Evolutionary conservation across 2,888 invertebrate genomes (phyloP), one percentile per base, ranked within the genome.

Genomic region (Cheiracanthium punctorium): DNA sequence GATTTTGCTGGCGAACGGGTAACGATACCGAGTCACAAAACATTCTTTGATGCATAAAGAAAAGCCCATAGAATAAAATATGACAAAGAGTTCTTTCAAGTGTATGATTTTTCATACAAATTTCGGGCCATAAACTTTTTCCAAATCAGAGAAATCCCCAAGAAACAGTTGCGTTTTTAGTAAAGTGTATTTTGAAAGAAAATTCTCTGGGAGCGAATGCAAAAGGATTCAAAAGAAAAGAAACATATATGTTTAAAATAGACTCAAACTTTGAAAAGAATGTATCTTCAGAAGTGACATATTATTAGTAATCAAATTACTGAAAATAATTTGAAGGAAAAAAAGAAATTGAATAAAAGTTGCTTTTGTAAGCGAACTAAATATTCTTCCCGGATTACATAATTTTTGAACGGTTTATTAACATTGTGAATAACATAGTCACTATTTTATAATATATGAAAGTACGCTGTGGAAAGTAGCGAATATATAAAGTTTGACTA

Each of bases 121-220:
- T 58, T 58, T 58, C 58, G 5, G 17, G 58, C 58, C 58, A 58
- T 58, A 58, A 58, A 58, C 20, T 58, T 58, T n/a, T 48, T 58
- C 24, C 24, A 24, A 58, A 58, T 58, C 8, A 58, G 5, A 48
- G 43, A 24, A 24, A 58, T 12, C 24, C 17, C 17, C 2, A 48
- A 48, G 24, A 58, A 58, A 58, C 24, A 58, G 58, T 58, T 12
- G 24, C 24, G 24, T 24, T 24, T 8, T 58, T 24, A 24, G 24
- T 17, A 48, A 48, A 48, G 43, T 12, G 14, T 48, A 48, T 17
- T 12, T 48, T 48, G 43, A 17, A 48, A 17, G n/a, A 48, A 48
- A 48, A 48, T 10, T n/a, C n/a, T 17, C 1, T 48, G 43, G 43
- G 14, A 48, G 43, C 7, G 7, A 48, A 12, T 17, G 1, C 14